Conservation (phyloP, 2,888 invertebrate species). For the Apodemia duryi region DNA sequence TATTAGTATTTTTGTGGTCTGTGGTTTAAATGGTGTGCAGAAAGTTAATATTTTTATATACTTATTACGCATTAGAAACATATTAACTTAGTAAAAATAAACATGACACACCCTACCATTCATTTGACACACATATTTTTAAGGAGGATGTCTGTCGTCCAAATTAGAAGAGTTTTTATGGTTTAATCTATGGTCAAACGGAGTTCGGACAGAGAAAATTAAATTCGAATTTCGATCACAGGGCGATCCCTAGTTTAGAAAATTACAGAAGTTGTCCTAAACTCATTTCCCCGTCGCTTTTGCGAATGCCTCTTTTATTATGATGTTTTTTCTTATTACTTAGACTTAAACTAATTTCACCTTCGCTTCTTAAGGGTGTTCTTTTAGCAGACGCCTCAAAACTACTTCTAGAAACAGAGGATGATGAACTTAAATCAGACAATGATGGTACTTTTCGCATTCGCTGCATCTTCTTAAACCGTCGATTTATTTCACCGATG, state of each 20-base stretch:
- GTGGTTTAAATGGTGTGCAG: too few species aligned
- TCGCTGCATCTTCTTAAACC: slow-evolving; percentile 42
- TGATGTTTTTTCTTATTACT: slow-evolving; percentile 35
- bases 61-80: too few species aligned
- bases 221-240: too few species aligned
- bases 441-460: slow-evolving; percentile 42
- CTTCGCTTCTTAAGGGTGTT: slow-evolving; percentile 59
- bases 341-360: slow-evolving; percentile 54
- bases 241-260: background rate
- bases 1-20: too few species aligned
- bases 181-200: too few species aligned
- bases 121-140: too few species aligned
- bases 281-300: slow-evolving; percentile 56
- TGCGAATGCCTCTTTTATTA: slow-evolving; percentile 35
- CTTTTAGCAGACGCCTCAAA: slow-evolving; percentile 49
- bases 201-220: too few species aligned
- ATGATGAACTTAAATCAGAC: slow-evolving; percentile 54
- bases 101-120: too few species aligned
- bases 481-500: slow-evolving; percentile 58
- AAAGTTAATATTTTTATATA: too few species aligned
- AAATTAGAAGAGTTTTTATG: too few species aligned
- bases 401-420: slow-evolving; percentile 45
- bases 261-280: slow-evolving; percentile 26
- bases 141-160: too few species aligned
- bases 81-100: too few species aligned